Conservation (phyloP, 2,888 invertebrate genomes). For the Trachelus stipa region DNA sequence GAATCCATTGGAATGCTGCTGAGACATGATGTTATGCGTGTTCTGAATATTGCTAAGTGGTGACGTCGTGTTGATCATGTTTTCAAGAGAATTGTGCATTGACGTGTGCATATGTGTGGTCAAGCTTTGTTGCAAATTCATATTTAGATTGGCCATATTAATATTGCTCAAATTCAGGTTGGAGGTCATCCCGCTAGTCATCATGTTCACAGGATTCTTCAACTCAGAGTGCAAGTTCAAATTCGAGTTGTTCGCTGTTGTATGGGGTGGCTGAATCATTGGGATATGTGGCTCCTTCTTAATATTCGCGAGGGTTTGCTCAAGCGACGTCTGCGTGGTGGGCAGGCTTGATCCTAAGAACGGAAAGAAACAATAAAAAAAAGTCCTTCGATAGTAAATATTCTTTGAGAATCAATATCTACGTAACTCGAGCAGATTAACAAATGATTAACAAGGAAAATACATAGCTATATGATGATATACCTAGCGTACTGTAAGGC, state of each 20-base stretch:
- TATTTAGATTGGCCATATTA: conserved; percentile 53
- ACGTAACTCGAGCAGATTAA: not conserved
- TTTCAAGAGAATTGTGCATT: conserved; percentile 60
- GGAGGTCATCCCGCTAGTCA: conserved; percentile 50
- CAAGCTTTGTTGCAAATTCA: conserved; percentile 50
- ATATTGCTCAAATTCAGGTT: conserved; percentile 55
- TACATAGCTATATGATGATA: not conserved
- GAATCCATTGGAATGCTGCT: conserved; percentile 66
- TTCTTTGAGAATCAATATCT: not conserved
- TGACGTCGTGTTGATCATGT: conserved; percentile 53
- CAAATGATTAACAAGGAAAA: not conserved
- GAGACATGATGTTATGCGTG: conserved; percentile 54
- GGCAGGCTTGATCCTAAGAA: conserved; percentile 38
- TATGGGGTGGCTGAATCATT: conserved; percentile 47
- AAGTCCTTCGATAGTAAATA: rapidly evolving
- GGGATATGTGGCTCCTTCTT: conserved; percentile 49
- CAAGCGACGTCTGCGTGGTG: conserved; percentile 54
- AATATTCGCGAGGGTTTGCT: conserved; percentile 47
- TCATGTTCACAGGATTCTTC: conserved; percentile 55
- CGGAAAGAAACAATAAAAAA: not conserved
- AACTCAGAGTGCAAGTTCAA: conserved; percentile 56
- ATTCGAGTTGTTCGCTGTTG: conserved; percentile 48
- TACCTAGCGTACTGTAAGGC: conserved; percentile 62
- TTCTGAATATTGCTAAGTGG: conserved; percentile 54
- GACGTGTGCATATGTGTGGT: conserved; percentile 49